These are phyloP conservation scores for Agrenia bidenticulata DNA, from an alignment of 2,888 invertebrate genomes.

Conservation along the genomic window DNA sequence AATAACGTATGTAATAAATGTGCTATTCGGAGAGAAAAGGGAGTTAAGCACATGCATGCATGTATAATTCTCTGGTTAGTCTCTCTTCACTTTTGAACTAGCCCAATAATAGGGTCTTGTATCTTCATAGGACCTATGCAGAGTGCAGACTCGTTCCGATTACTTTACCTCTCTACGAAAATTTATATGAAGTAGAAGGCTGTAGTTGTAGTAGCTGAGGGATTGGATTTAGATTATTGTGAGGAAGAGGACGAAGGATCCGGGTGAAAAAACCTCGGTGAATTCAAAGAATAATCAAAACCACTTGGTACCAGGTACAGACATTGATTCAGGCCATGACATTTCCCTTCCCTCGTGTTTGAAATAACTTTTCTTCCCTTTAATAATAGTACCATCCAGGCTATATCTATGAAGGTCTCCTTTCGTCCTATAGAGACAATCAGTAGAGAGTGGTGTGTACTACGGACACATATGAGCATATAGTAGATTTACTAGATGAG, in stretches of 20 bases:
- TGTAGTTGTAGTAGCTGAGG: background rate
- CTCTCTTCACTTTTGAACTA: too few relatives aligned
- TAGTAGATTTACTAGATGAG: too few relatives aligned
- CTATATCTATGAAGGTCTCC: background rate
- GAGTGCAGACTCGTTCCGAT: too few relatives aligned
- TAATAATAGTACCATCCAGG: constrained; percentile 54
- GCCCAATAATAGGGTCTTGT: too few relatives aligned
- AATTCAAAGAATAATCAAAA: constrained; percentile 14
- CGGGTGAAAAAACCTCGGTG: constrained; percentile 9
- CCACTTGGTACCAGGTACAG: constrained; percentile 29
- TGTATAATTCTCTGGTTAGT: too few relatives aligned
- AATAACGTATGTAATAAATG: background rate
- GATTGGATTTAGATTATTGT: background rate
- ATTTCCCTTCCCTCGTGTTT: constrained; percentile 25
- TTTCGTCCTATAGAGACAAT: too few relatives aligned
- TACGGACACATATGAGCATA: too few relatives aligned
- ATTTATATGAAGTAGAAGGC: too few relatives aligned
- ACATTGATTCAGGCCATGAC: constrained; percentile 39
- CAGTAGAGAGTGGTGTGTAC: too few relatives aligned
- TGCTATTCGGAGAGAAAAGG: background rate
- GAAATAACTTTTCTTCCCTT: constrained; percentile 68
- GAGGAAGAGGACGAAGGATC: background rate
- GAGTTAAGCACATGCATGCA: too few relatives aligned
- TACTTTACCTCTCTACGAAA: too few relatives aligned
- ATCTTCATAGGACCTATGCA: too few relatives aligned